Evolutionary conservation across 2,888 invertebrate genomes (phyloP).

Genomic region (Chalcis sispes): DNA sequence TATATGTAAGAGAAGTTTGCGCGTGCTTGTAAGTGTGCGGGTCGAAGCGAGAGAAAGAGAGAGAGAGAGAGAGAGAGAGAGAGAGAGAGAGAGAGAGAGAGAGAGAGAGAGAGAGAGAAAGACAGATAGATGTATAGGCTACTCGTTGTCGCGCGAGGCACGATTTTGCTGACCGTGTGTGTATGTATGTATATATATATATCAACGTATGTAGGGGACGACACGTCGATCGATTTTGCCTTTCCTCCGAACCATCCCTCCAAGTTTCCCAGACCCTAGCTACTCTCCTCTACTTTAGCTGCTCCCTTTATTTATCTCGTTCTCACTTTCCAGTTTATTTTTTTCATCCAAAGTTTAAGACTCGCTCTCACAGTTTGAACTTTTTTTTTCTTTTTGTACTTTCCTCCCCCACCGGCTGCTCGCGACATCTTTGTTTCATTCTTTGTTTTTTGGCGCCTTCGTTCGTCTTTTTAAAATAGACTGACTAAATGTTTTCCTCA

Average conservation of each 20-base stretch:
- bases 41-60: background rate
- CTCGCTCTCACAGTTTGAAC: no score
- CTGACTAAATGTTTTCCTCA: background rate
- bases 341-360: background rate
- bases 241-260: constrained; percentile 31
- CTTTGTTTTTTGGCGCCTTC: constrained; percentile 43
- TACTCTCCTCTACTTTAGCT: background rate
- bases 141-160: constrained; percentile 13
- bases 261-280: constrained; percentile 1
- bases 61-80: background rate
- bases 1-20: no score
- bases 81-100: background rate
- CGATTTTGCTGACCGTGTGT: background rate
- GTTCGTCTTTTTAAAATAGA: constrained; percentile 39
- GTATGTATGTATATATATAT: background rate
- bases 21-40: background rate
- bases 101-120: no score
- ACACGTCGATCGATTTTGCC: constrained; percentile 47
- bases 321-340: constrained; percentile 14
- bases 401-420: constrained; percentile 1
- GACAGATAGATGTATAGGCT: no score
- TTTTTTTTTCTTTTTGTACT: constrained; percentile 25
- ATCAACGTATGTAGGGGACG: background rate
- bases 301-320: background rate
- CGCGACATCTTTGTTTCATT: constrained; percentile 36